Percentiles rank a stretch among this genome's conserved stretches.
These are phyloP conservation scores for Pongo abelii DNA, from an alignment of 2,113 vertebrate genomes.

Conservation along the genomic window DNA sequence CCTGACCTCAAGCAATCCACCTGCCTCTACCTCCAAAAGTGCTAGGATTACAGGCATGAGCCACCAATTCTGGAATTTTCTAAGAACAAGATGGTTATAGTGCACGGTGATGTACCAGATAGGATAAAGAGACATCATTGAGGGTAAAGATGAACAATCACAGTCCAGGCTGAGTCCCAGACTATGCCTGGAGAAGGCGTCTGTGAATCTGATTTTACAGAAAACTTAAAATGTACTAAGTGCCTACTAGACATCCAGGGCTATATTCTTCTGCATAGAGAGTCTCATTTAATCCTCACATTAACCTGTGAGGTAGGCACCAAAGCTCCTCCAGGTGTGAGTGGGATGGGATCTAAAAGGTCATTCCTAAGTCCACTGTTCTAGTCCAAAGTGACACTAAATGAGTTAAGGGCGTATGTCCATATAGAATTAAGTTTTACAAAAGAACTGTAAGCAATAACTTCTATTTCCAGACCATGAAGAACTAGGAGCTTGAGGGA, in stretches of 20 bases:
- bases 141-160: background rate
- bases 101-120: fast-evolving
- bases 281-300: background rate
- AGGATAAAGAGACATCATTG: fast-evolving
- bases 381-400: background rate
- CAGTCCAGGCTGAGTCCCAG: background rate
- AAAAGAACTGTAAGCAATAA: no score
- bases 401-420: background rate
- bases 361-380: background rate
- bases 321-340: background rate
- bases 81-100: background rate
- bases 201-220: background rate
- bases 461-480: background rate
- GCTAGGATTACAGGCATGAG: no score
- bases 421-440: background rate
- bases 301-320: background rate
- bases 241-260: no score
- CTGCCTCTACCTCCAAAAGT: no score
- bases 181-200: background rate
- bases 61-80: background rate
- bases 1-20: no score
- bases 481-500: background rate
- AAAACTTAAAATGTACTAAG: background rate
- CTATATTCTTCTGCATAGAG: fast-evolving
- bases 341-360: background rate